phyloP scores from a whole-genome alignment of 2,113 vertebrate genomes.

The Tenrec ecaudatus region DNA sequence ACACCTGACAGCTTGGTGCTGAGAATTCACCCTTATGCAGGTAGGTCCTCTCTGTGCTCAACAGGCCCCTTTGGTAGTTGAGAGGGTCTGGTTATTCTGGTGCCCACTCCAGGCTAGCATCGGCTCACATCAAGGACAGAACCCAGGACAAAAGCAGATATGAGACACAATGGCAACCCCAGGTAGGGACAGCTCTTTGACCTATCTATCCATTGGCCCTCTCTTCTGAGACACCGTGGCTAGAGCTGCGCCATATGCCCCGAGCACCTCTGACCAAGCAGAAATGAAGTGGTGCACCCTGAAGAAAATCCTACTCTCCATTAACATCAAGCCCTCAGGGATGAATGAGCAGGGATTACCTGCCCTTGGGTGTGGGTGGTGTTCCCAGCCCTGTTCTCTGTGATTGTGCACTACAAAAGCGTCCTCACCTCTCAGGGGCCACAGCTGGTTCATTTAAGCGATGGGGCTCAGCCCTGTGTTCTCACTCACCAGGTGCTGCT shows the following conservation, averaged over 20 bases:
- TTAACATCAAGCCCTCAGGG: not conserved
- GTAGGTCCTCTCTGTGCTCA: conserved; percentile 1
- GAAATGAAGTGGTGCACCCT: not conserved
- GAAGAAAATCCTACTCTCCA: not conserved
- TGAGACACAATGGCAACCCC: not conserved
- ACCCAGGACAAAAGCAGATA: not conserved
- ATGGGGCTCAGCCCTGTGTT: not conserved
- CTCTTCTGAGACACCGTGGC: not conserved
- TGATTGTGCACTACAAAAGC: not conserved
- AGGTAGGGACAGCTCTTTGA: not conserved
- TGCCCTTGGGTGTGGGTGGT: not conserved
- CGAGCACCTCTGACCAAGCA: not conserved
- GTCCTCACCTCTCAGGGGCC: not conserved
- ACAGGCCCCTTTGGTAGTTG: not conserved
- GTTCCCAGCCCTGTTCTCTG: conserved; percentile 3
- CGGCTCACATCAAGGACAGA: not conserved
- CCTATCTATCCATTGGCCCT: not conserved
- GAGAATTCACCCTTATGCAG: not conserved
- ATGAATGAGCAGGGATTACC: conserved; percentile 7
- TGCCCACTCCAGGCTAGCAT: not conserved
- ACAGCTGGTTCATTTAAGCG: not conserved
- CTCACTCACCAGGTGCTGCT: not conserved
- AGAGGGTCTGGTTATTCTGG: conserved; percentile 2
- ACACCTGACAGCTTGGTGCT: not conserved
- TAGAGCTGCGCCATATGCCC: not conserved